Percentiles rank a stretch among this genome's conserved stretches.
These are phyloP conservation scores for Xiphorhynchus elegans DNA, from an alignment of 2,113 vertebrate genomes.

Conservation along the genomic window DNA sequence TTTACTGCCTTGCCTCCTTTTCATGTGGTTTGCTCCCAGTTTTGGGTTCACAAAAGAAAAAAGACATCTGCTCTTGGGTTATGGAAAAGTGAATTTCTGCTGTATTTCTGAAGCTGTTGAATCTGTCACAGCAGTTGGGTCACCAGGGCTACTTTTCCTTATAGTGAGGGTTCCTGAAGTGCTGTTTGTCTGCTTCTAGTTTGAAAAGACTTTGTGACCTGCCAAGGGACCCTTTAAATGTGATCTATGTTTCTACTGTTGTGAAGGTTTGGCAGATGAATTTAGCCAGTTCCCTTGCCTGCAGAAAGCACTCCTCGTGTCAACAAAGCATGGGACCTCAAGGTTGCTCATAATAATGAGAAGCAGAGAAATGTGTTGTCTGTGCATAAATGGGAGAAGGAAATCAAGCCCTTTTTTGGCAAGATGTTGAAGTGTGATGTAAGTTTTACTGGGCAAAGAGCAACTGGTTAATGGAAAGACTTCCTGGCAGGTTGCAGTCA, in stretches of 20 bases:
- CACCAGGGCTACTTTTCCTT: background rate
- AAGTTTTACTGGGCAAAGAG: background rate
- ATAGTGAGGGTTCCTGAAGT: background rate
- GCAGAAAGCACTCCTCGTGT: background rate
- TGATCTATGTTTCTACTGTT: background rate
- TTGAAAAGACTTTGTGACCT: background rate
- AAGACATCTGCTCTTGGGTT: background rate
- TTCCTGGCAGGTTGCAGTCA: background rate
- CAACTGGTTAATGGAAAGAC: background rate
- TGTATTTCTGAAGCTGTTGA: background rate
- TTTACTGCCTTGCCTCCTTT: background rate
- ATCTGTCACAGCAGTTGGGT: background rate
- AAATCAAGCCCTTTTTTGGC: background rate
- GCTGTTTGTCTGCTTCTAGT: background rate
- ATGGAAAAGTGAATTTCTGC: background rate
- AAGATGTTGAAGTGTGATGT: background rate
- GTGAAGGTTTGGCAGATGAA: background rate
- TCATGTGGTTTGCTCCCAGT: background rate
- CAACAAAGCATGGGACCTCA: background rate
- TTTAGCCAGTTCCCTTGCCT: background rate
- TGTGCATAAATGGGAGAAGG: background rate
- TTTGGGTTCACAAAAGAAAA: background rate
- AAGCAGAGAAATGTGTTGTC: background rate
- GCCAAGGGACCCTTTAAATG: background rate
- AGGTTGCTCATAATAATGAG: background rate